These are phyloP conservation scores for Phytoseiulus persimilis DNA, from an alignment of 2,888 invertebrate species.

Conservation along the genomic window DNA sequence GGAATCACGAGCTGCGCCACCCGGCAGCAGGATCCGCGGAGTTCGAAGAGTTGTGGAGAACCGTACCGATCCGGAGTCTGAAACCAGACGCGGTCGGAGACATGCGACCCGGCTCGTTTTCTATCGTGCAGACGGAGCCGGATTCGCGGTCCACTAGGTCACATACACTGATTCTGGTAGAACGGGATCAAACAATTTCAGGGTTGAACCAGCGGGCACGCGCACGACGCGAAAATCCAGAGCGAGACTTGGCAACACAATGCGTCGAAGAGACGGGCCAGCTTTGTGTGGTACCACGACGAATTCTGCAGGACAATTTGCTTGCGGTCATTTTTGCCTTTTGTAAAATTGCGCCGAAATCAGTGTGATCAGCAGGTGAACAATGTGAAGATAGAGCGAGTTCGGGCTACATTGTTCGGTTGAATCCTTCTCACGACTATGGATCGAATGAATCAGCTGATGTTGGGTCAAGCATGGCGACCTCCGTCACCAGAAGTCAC, in stretches of 20 bases:
- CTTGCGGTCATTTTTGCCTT: slow-evolving; percentile 5
- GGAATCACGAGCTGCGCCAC: too few relatives aligned
- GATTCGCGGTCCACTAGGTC: not conserved
- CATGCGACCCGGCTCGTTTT: too few relatives aligned
- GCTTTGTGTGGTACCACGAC: not conserved
- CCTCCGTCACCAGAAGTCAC: not conserved
- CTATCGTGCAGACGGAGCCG: too few relatives aligned
- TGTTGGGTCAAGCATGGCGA: not conserved
- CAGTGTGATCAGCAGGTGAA: not conserved
- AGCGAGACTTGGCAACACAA: not conserved
- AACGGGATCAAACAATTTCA: not conserved
- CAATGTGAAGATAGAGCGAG: not conserved
- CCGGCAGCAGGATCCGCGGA: too few relatives aligned
- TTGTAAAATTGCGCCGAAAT: not conserved
- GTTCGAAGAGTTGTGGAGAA: too few relatives aligned
- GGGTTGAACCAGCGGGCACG: not conserved
- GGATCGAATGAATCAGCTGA: not conserved
- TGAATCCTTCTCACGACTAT: not conserved
- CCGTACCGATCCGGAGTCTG: too few relatives aligned
- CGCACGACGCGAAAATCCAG: not conserved
- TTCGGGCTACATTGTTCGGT: not conserved
- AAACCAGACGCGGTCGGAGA: too few relatives aligned
- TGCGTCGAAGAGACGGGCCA: not conserved
- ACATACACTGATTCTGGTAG: not conserved
- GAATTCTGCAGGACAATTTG: not conserved